phyloP scores from a whole-genome alignment of 2,113 vertebrate species.

The Forbesichthys agassizii region DNA sequence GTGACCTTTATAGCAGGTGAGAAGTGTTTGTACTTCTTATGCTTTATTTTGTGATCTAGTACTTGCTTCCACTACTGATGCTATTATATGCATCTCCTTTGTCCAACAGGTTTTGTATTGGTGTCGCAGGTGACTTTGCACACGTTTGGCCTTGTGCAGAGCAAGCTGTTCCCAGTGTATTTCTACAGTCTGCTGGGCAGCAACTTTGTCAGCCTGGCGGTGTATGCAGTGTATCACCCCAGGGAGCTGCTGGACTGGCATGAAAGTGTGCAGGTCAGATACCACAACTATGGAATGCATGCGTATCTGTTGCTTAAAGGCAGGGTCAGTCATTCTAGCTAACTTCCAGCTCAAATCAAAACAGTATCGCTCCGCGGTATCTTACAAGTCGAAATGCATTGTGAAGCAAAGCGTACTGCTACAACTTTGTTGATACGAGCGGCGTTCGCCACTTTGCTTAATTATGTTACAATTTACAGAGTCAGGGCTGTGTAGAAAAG shows the following conservation, averaged over 20 bases:
- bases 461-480: too few species aligned
- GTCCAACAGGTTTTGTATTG: conserved; percentile 79
- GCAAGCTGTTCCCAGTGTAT: conserved; percentile 86
- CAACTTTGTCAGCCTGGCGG: conserved; percentile 75
- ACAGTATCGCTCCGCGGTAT: too few species aligned
- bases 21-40: background rate
- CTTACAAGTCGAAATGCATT: background rate
- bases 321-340: too few species aligned
- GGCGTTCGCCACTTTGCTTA: too few species aligned
- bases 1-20: conserved; percentile 87
- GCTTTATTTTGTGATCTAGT: too few species aligned
- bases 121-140: conserved; percentile 76
- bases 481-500: too few species aligned
- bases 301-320: background rate
- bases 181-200: conserved; percentile 80
- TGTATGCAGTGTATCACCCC: conserved; percentile 78
- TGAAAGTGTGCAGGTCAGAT: conserved; percentile 79
- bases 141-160: conserved; percentile 86
- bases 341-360: too few species aligned
- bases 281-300: background rate
- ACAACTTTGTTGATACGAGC: too few species aligned
- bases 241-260: conserved; percentile 78
- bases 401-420: too few species aligned
- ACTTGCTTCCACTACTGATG: background rate
- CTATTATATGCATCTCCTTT: background rate